Conservation (phyloP, 2,888 invertebrate genomes). For the Thelaira solivaga region DNA sequence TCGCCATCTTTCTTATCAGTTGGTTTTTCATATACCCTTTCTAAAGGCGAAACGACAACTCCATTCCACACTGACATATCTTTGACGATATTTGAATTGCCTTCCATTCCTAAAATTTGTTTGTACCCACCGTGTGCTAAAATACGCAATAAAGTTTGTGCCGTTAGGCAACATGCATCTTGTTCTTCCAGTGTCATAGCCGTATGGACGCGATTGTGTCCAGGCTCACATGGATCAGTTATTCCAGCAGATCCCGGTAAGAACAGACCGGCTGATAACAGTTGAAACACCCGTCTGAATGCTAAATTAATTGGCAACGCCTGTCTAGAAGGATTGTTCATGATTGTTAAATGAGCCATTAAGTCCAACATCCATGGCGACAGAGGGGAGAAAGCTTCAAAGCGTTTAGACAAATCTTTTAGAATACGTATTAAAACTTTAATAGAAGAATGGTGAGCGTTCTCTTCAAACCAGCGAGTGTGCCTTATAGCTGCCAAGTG, state of each 20-base stretch:
- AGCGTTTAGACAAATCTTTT: slow-evolving; percentile 93
- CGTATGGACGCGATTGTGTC: slow-evolving; percentile 92
- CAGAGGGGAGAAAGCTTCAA: slow-evolving; percentile 92
- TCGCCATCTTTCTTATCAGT: slow-evolving; percentile 84
- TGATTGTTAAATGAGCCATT: slow-evolving; percentile 95
- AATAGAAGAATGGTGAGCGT: slow-evolving; percentile 96
- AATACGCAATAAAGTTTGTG: slow-evolving; percentile 90
- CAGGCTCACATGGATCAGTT: slow-evolving; percentile 95
- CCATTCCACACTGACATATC: slow-evolving; percentile 99
- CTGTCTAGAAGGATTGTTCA: slow-evolving; percentile 96
- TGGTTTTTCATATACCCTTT: slow-evolving; percentile 92
- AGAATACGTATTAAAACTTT: slow-evolving; percentile 95
- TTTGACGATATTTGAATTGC: slow-evolving; percentile 79
- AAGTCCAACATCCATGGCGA: slow-evolving; percentile 98
- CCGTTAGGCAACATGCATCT: slow-evolving; percentile 94
- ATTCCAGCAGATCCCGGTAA: slow-evolving; percentile 95
- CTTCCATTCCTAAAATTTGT: slow-evolving; percentile 86
- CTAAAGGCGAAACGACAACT: slow-evolving; percentile 96
- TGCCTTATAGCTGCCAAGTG: slow-evolving; percentile 96
- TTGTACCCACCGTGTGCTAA: slow-evolving; percentile 95
- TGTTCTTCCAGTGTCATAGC: slow-evolving; percentile 93
- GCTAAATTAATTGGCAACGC: slow-evolving; percentile 95
- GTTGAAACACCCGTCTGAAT: slow-evolving; percentile 91
- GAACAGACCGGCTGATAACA: slow-evolving; percentile 95
- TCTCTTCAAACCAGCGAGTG: slow-evolving; percentile 98